Evolutionary conservation across 2,113 vertebrate species (phyloP).

Genomic region (Panthera leo): DNA sequence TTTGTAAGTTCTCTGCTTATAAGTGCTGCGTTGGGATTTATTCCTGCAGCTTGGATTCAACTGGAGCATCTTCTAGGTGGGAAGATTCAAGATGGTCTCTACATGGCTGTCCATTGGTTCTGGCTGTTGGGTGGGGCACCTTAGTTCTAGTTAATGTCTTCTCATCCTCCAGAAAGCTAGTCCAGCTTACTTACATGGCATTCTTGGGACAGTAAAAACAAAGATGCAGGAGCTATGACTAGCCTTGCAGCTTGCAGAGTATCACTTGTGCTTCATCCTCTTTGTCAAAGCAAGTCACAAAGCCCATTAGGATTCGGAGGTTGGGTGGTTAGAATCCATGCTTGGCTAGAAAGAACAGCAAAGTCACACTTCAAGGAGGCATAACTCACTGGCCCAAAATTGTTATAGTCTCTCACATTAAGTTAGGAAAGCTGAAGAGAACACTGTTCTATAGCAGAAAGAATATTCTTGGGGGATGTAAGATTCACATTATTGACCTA

Average conservation of each 20-base stretch:
- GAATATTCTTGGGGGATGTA: background rate
- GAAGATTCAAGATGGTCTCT: background rate
- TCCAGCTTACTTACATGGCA: background rate
- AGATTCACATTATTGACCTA: background rate
- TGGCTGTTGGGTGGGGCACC: background rate
- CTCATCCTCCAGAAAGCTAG: background rate
- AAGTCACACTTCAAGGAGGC: background rate
- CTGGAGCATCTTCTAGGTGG: too few relatives aligned
- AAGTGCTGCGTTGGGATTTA: background rate
- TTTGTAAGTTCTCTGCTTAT: background rate
- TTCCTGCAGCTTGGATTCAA: background rate
- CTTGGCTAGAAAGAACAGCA: background rate
- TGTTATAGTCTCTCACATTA: background rate
- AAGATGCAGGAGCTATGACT: background rate
- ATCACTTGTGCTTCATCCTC: background rate
- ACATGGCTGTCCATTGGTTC: background rate
- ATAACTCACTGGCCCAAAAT: background rate
- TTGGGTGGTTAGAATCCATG: background rate
- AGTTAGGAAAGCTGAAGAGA: background rate
- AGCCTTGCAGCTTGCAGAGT: background rate
- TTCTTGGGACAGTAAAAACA: background rate
- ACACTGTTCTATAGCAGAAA: background rate
- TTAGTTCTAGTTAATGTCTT: background rate
- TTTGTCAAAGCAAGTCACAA: background rate
- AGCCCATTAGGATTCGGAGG: background rate